Conservation (phyloP, 1,140 invertebrate species). For the Chrysopa pallens region DNA sequence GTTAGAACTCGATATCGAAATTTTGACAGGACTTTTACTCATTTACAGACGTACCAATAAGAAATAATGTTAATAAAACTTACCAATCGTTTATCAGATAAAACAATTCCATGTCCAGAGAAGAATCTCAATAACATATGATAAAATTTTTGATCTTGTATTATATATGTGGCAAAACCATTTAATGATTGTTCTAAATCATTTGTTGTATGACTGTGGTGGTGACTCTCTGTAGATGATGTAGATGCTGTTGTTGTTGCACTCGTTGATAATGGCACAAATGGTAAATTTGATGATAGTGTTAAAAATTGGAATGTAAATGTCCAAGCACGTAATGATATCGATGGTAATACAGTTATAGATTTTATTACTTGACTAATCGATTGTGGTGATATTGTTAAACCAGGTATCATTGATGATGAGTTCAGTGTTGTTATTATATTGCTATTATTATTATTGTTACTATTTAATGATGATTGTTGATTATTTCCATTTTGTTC, state of each 20-base stretch:
- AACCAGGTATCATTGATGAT: slow-evolving; percentile 42
- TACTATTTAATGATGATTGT: slow-evolving; percentile 20
- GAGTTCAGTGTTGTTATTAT: slow-evolving; percentile 34
- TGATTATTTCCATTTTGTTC: slow-evolving; percentile 10
- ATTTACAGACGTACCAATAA: too few species aligned
- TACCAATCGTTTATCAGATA: slow-evolving; percentile 33
- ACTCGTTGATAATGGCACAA: background rate
- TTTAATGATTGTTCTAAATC: slow-evolving; percentile 4
- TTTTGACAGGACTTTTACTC: too few species aligned
- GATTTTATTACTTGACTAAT: slow-evolving; percentile 51
- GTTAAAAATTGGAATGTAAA: slow-evolving; percentile 47
- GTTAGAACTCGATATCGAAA: too few species aligned
- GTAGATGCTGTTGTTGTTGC: slow-evolving; percentile 14
- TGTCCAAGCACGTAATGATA: slow-evolving; percentile 56
- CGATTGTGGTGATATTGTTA: slow-evolving; percentile 49
- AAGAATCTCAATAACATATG: slow-evolving; percentile 52
- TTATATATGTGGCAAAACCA: slow-evolving; percentile 23
- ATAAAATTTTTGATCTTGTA: slow-evolving; percentile 51
- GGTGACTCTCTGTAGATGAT: slow-evolving; percentile 15
- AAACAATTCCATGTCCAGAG: slow-evolving; percentile 39
- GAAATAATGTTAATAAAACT: too few species aligned
- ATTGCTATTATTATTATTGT: slow-evolving; percentile 21
- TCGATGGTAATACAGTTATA: slow-evolving; percentile 40
- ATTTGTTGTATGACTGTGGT: background rate
- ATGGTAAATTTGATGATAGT: slow-evolving; percentile 19